Conservation (phyloP, 2,797 vertebrate species). For the Lepidocolaptes lacrymiger region DNA sequence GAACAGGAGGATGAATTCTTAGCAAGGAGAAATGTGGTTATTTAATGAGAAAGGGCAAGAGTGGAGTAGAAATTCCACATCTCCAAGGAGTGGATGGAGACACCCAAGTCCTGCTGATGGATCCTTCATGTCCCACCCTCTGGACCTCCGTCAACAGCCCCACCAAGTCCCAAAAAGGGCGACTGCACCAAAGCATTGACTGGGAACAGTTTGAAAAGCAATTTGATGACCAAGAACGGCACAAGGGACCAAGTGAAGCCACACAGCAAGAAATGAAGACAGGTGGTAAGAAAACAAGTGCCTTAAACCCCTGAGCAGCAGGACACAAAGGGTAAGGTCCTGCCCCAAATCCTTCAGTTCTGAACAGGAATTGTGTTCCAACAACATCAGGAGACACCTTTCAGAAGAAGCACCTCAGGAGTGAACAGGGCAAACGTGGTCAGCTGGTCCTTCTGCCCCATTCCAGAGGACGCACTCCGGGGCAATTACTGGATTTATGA, state of each 20-base stretch:
- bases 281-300: neutral
- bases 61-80: neutral
- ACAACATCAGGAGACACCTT: neutral
- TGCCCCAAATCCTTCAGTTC: neutral
- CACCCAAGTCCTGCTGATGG: neutral
- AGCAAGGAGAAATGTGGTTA: neutral
- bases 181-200: rapidly evolving
- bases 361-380: neutral
- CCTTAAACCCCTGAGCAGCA: neutral
- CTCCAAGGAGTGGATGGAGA: neutral
- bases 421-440: neutral
- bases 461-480: neutral
- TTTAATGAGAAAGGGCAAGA: neutral
- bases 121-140: neutral
- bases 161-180: rapidly evolving
- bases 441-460: neutral
- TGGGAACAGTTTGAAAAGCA: neutral
- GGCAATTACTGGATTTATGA: neutral
- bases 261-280: neutral
- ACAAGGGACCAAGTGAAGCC: neutral
- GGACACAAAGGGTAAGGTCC: neutral
- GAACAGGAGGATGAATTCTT: neutral
- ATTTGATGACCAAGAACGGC: neutral
- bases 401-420: neutral
- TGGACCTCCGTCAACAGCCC: neutral